Evolutionary conservation across 2,113 vertebrate species (phyloP), one percentile per base, ranked within the genome.

Genomic region (Bucco capensis): DNA sequence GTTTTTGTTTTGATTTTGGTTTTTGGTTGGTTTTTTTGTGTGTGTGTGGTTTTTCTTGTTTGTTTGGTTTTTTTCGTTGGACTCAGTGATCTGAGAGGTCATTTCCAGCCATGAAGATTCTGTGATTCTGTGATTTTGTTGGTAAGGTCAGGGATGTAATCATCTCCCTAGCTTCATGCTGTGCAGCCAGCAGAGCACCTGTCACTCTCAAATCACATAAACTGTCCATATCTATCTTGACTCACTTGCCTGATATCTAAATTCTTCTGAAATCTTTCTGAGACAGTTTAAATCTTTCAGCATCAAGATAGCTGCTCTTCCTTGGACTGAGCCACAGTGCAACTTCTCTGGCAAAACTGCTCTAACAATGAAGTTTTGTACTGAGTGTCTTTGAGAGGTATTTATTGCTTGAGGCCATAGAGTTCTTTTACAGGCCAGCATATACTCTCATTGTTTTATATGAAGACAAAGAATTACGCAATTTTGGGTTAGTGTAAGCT

Each of bases 341-440:
- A 97, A 97, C 96, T 97, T 95, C 97, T 98, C 82, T 98, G 97
- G 96, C 84, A 96, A 93, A 91, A 33, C 16, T 89, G 72, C 90
- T 97, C 73, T 95, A 96, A 99, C 98, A 98, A 98, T 98, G 96
- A 96, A 71, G 96, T 95, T 97, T 98, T 98, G 98, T 98, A 90
- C 89, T 89, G 81, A 95, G 93, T 97, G 94, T 97, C 96, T 98
- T 93, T 92, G 87, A 94, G 94, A 96, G 95, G 96, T 97, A 96
- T 97, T 95, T 94, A 96, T 88, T 90, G 96, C 98, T 96, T 53
- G 69, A 96, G 98, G 98, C 94, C 94, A 97, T 97, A 90, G 93
- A 97, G 72, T 88, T n/a, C 86, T 94, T 93, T 96, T 93, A 96
- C 64, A 93, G 96, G 96, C 95, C 83, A 96, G 94, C 89, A 92